Conservation (phyloP, 1,140 invertebrate genomes). For the Leptestheria dahalacensis region DNA sequence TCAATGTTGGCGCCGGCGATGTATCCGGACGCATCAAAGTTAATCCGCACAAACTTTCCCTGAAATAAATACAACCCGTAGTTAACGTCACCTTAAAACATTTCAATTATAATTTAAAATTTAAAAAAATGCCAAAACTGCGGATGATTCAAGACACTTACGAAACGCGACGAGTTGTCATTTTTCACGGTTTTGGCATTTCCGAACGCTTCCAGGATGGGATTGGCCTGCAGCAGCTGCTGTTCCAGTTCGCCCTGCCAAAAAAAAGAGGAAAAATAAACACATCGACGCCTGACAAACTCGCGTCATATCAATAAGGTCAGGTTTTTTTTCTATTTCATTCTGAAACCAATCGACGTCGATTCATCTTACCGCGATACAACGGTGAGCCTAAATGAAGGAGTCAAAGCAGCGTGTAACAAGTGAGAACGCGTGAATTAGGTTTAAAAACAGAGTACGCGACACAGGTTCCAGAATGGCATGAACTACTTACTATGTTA, state of each 20-base stretch:
- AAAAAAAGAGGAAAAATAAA: neutral
- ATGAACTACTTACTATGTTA: neutral
- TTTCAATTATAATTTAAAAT: slow-evolving; percentile 6
- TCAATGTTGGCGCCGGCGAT: slow-evolving; percentile 98
- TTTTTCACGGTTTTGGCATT: slow-evolving; percentile 99
- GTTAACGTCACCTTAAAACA: slow-evolving; percentile 15
- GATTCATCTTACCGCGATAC: neutral
- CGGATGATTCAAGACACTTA: slow-evolving; percentile 45
- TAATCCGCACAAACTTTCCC: slow-evolving; percentile 99
- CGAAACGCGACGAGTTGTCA: slow-evolving; percentile 98
- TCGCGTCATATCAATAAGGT: too few species aligned
- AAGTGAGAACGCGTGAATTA: neutral
- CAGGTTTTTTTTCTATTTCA: too few species aligned
- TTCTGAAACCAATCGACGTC: too few species aligned
- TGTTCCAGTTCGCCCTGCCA: slow-evolving; percentile 93
- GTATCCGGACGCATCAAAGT: slow-evolving; percentile 97
- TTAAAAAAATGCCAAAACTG: neutral
- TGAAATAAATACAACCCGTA: slow-evolving; percentile 30
- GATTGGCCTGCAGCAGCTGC: slow-evolving; percentile 96
- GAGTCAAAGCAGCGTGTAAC: neutral
- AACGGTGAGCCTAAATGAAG: neutral
- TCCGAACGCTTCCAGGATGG: slow-evolving; percentile 97
- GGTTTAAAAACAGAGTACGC: neutral
- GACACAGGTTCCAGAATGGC: neutral
- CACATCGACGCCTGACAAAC: too few species aligned